Conservation (phyloP, 64 coral and sea anemone genomes). For the Actinia tenebrosa region DNA sequence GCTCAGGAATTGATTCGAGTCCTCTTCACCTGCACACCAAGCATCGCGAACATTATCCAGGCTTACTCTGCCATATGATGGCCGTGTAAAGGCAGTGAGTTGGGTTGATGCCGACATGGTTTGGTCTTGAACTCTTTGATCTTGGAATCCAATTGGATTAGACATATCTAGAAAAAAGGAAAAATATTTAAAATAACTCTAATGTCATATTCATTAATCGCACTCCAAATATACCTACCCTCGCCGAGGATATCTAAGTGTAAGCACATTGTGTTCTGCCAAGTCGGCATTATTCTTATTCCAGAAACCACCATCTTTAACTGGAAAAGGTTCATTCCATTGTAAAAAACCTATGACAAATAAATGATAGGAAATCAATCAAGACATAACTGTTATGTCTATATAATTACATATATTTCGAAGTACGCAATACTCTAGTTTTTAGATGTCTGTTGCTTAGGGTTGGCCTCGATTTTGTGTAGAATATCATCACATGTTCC, state of each 20-base stretch:
- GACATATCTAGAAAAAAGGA: too few species aligned
- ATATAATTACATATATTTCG: too few species aligned
- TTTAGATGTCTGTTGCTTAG: too few species aligned
- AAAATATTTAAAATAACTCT: too few species aligned
- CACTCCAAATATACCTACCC: too few species aligned
- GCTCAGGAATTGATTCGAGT: slow-evolving; percentile 34
- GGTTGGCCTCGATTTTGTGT: too few species aligned
- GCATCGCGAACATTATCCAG: slow-evolving; percentile 31
- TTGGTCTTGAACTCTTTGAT: neutral
- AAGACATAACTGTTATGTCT: too few species aligned
- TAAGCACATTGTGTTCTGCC: neutral
- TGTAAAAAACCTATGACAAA: neutral
- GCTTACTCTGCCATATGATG: slow-evolving; percentile 43
- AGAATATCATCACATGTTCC: too few species aligned
- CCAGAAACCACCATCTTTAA: neutral
- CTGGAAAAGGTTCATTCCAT: neutral
- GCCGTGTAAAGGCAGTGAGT: neutral
- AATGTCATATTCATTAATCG: too few species aligned
- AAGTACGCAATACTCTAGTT: too few species aligned
- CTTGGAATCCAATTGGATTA: neutral
- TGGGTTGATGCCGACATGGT: neutral
- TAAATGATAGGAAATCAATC: too few species aligned
- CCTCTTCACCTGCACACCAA: slow-evolving; percentile 52
- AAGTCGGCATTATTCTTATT: neutral
- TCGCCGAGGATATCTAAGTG: neutral